Conservation (phyloP, 2,797 vertebrate genomes). For the Ispidina picta region DNA sequence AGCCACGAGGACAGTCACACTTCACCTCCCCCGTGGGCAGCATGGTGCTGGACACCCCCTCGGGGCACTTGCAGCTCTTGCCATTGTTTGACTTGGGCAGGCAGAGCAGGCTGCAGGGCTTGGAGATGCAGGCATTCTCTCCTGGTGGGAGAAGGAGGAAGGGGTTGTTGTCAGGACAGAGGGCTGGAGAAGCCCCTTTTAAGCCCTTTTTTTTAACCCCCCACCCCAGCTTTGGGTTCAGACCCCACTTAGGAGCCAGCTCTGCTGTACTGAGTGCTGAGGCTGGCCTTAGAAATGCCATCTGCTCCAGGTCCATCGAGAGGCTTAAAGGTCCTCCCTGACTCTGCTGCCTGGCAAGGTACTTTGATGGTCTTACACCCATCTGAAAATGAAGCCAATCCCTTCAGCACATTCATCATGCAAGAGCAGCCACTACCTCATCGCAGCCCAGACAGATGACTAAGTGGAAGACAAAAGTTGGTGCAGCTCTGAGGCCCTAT, state of each 20-base stretch:
- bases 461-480: neutral
- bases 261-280: neutral
- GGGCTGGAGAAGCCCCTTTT: neutral
- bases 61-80: constrained; percentile 90
- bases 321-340: neutral
- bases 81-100: constrained; percentile 87
- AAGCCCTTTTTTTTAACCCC: neutral
- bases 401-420: neutral
- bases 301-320: neutral
- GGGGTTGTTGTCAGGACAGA: neutral
- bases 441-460: accelerated
- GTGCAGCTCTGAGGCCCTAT: neutral
- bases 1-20: constrained; percentile 90
- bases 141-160: constrained; percentile 72
- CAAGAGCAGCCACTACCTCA: neutral
- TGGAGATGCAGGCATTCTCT: constrained; percentile 86
- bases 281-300: neutral
- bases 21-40: constrained; percentile 83
- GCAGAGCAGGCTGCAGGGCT: constrained; percentile 92
- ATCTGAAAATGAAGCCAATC: neutral
- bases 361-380: neutral
- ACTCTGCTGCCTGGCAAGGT: neutral
- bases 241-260: accelerated
- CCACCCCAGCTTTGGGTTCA: neutral
- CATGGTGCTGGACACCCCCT: constrained; percentile 80